Evolutionary conservation across 2,113 vertebrate species (phyloP), one percentile per base, ranked within the genome.

Genomic region (Scartelaos histophorus): DNA sequence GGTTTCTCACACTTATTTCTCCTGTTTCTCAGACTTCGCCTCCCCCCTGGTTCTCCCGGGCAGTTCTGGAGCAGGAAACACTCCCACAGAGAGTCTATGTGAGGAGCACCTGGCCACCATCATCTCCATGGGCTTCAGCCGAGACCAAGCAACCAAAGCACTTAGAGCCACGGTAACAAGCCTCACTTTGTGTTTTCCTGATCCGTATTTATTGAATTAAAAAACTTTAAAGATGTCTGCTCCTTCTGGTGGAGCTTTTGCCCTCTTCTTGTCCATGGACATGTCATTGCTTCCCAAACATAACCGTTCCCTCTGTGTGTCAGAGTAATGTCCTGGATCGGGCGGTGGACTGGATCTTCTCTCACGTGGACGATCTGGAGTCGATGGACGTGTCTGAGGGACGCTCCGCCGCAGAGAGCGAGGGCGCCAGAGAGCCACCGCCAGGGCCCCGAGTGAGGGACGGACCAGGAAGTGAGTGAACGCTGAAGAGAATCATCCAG

Each of bases 371-470:
- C 19, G 97, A 99, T 88, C 93, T 99, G 13, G 98, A 99, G 13
- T 97, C 97, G 35, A 99, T 99, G 98, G 98, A 99, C 67, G 95
- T 98, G 85, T 99, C 98, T 0, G 98, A 99, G 81, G 96, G 97
- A 0, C 97, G 96, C 75, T 98, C 97, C 0, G 97, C 95, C 12
- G 96, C 94, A 0, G 98, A 97, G 60, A 98, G 97, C 60, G 96
- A 98, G 87, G 95, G 95, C 0, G 95, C 94, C 78, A 94, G 96
- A 34, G 87, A 94, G 1, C 89, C 96, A 29, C 96, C 97, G 0
- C 95, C 96, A n/a, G 98, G 98, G 61, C 98, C 98, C 10, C 95
- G 96, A 65, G 98, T 99, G 88, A 93, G 96, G 21, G 96, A 99
- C 2, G 97, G 97, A 69, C 88, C 92, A 73, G 97, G 97, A 87